A percentile compares a stretch with the other conserved stretches of the same genome.
Conservation (phyloP, 2,888 invertebrate species). For the Zygothrica quintamaculata region DNA sequence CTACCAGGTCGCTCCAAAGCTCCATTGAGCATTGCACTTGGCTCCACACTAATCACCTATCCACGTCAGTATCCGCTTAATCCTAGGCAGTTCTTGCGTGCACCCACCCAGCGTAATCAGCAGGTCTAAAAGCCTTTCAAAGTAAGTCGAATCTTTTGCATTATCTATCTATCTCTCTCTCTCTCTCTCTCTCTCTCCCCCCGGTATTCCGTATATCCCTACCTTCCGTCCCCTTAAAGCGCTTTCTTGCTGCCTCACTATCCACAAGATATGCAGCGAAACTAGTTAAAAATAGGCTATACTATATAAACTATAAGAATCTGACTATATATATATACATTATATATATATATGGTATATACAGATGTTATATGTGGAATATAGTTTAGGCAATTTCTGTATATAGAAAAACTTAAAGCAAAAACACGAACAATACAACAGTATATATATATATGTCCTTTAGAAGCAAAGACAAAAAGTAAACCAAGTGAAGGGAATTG, state of each 20-base stretch:
- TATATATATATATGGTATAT: slow-evolving; percentile 7
- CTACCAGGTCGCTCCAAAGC: slow-evolving; percentile 93
- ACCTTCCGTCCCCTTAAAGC: neutral
- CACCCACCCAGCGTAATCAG: slow-evolving; percentile 55
- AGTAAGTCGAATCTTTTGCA: too few relatives aligned
- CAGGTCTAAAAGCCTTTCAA: too few relatives aligned
- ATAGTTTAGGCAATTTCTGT: slow-evolving; percentile 71
- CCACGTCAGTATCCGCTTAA: slow-evolving; percentile 85
- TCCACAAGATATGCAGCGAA: slow-evolving; percentile 20
- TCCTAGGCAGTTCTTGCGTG: slow-evolving; percentile 84
- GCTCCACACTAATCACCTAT: slow-evolving; percentile 89
- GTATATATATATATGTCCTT: too few relatives aligned
- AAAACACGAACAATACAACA: slow-evolving; percentile 12
- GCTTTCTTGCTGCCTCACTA: too few relatives aligned
- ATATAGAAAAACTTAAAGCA: slow-evolving; percentile 60
- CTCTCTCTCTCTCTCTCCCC: too few relatives aligned
- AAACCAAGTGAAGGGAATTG: too few relatives aligned
- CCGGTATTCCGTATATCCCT: too few relatives aligned
- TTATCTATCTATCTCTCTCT: too few relatives aligned
- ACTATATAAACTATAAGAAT: slow-evolving; percentile 12
- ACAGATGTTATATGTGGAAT: slow-evolving; percentile 18
- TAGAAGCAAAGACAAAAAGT: too few relatives aligned
- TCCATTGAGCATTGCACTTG: slow-evolving; percentile 91
- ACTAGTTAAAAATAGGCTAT: slow-evolving; percentile 53
- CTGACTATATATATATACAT: slow-evolving; percentile 21